These are phyloP conservation scores for Drosophila yakuba DNA, from an alignment of 1,140 invertebrate species.

Conservation along the genomic window DNA sequence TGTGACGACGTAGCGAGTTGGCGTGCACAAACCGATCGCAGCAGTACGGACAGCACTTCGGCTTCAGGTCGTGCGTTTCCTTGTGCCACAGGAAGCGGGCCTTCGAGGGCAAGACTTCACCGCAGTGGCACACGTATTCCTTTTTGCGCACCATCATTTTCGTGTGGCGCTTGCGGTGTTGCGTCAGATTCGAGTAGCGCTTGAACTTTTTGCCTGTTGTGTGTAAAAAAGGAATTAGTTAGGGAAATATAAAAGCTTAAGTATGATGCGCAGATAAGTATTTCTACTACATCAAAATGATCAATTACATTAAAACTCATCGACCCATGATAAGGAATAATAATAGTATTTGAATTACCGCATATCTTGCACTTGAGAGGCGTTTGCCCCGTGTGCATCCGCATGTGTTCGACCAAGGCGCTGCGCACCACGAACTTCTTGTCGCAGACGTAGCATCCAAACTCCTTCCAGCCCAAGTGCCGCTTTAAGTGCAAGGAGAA, in stretches of 20 bases:
- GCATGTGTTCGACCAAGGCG: slow-evolving; percentile 91
- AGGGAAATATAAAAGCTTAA: too few species aligned
- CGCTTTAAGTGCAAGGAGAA: slow-evolving; percentile 91
- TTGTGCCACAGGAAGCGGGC: slow-evolving; percentile 94
- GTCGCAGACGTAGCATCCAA: slow-evolving; percentile 91
- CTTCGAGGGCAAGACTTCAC: slow-evolving; percentile 92
- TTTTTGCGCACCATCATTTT: slow-evolving; percentile 89
- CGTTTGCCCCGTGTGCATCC: slow-evolving; percentile 92
- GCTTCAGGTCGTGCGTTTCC: slow-evolving; percentile 92
- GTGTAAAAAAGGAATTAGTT: not conserved
- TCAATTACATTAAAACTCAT: too few species aligned
- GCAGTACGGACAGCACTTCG: slow-evolving; percentile 93
- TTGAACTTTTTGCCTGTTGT: slow-evolving; percentile 89
- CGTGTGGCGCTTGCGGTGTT: slow-evolving; percentile 91
- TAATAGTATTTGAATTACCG: slow-evolving; percentile 80
- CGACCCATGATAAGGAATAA: not conserved
- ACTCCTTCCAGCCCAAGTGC: slow-evolving; percentile 89
- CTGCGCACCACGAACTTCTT: slow-evolving; percentile 92
- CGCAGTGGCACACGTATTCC: slow-evolving; percentile 92
- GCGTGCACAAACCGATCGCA: slow-evolving; percentile 93
- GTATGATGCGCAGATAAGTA: too few species aligned
- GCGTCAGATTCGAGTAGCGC: slow-evolving; percentile 93
- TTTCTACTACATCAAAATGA: not conserved
- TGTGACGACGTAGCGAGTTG: slow-evolving; percentile 92
- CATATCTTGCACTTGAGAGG: slow-evolving; percentile 93